Evolutionary conservation across 1,140 invertebrate genomes (phyloP), one percentile per base, ranked within the genome.

Genomic region (Drosophila pectinifera): DNA sequence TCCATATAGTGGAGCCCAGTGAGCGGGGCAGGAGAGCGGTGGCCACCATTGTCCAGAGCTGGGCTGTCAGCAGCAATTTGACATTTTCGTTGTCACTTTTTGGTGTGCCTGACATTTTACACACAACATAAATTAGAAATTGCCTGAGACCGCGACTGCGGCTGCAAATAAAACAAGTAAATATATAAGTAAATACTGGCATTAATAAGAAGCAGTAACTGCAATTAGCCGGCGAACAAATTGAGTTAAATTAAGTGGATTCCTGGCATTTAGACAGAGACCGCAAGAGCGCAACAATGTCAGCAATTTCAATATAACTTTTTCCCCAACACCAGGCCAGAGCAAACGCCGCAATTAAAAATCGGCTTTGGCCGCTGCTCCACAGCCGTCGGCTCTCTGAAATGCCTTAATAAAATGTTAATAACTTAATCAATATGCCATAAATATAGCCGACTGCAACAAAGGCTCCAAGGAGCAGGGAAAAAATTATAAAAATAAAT

Each of bases 361-460:
- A 78, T 81, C 73, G 65, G 83, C 78, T 84, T 85, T 59, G 80
- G 74, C 72, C 67, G 79, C 67, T 77, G 79, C 67, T 80, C 76
- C 79, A 81, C 61, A 81, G 73, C 76, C 81, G 62, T 59, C 80
- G 77, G 77, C 82, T 81, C 78, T 63, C 73, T 78, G 65, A 77
- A 86, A 78, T 89, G 84, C 83, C 80, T 88, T 84, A 88, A 89
- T 88, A 82, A 88, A 88, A 88, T 88, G 84, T 84, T 89, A 88
- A 88, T 88, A 78, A 88, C 84, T 88, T 88, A 89, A 88, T 88
- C 84, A 88, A 88, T 88, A 88, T 88, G 85, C 84, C 84, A 88
- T 88, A 88, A 88, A 88, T 88, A 89, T 83, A 81, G 53, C 57
- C 53, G 55, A 36, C 38, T 61, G 51, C 41, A 58, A 64, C 69